Evolutionary conservation across 2,113 vertebrate genomes (phyloP).

Genomic region (Apodemus speciosus): DNA sequence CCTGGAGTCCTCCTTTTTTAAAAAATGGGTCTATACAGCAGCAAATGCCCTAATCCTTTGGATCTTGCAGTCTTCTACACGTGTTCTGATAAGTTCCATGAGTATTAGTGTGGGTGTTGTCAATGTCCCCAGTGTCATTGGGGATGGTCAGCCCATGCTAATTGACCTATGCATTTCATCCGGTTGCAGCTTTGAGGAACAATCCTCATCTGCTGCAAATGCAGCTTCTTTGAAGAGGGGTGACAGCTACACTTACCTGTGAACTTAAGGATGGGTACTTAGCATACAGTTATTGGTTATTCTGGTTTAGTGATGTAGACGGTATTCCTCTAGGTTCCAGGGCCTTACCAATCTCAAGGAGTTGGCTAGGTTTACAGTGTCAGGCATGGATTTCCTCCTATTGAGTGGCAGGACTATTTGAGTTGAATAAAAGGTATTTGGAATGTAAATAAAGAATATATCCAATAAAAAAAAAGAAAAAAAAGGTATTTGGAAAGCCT

Average conservation of each 20-base stretch:
- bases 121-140: too few species aligned
- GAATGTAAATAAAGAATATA: too few species aligned
- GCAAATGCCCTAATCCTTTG: background rate
- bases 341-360: too few species aligned
- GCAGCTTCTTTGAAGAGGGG: background rate
- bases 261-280: background rate
- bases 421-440: constrained; percentile 12
- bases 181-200: background rate
- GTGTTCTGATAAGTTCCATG: background rate
- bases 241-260: background rate
- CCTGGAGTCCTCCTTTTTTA: background rate
- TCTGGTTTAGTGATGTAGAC: background rate
- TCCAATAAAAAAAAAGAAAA: too few species aligned
- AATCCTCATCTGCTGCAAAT: background rate
- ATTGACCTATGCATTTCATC: background rate
- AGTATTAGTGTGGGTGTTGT: background rate
- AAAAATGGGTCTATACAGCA: background rate
- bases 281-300: background rate
- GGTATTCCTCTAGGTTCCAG: background rate
- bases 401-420: background rate
- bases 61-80: background rate
- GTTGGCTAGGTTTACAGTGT: background rate
- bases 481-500: constrained; percentile 43
- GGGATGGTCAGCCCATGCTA: background rate
- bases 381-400: background rate